Evolutionary conservation across 2,113 vertebrate genomes (phyloP).

Genomic region (Sturnus vulgaris): DNA sequence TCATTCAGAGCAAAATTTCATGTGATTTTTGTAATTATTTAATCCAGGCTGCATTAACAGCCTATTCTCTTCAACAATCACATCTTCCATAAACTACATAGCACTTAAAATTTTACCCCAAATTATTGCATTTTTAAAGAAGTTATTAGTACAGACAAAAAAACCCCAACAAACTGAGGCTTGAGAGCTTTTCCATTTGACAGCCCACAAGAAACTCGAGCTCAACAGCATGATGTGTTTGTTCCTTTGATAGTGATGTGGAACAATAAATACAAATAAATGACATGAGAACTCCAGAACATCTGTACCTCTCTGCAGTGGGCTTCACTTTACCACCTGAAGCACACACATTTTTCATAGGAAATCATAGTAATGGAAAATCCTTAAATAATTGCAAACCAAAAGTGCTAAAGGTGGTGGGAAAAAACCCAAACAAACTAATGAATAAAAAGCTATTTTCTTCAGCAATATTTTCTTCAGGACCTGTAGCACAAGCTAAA

Average conservation of each 20-base stretch:
- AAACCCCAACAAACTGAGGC: background rate
- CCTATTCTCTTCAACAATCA: background rate
- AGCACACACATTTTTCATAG: background rate
- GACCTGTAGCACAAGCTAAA: background rate
- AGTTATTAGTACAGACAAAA: background rate
- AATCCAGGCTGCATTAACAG: background rate
- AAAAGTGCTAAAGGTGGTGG: fast-evolving
- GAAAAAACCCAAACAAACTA: background rate
- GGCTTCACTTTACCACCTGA: background rate
- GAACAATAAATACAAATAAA: background rate
- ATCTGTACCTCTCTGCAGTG: background rate
- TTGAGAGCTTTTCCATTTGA: background rate
- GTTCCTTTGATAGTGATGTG: background rate
- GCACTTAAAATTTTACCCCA: background rate
- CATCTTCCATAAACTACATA: background rate
- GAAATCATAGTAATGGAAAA: background rate
- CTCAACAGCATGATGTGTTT: background rate
- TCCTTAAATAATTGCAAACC: background rate
- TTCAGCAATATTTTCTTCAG: background rate
- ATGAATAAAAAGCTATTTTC: background rate
- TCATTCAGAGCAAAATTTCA: background rate
- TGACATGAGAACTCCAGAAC: background rate
- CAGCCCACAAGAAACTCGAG: background rate
- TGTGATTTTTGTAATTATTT: background rate
- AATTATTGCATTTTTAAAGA: background rate